phyloP scores from a whole-genome alignment of 1,140 invertebrate genomes.

The Drosophila punjabiensis region DNA sequence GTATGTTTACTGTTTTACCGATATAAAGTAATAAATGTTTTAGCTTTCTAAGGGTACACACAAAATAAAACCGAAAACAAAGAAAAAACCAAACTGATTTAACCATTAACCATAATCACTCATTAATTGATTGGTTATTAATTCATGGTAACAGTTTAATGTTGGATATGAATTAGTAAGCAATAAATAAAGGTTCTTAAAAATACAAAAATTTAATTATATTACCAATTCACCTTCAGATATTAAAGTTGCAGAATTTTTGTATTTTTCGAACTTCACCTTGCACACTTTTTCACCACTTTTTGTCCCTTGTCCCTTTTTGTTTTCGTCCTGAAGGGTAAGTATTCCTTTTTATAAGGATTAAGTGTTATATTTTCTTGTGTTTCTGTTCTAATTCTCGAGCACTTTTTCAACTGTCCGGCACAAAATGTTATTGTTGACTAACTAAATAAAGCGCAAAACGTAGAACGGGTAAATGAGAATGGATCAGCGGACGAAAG shows the following conservation, averaged over 20 bases:
- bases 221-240: background rate
- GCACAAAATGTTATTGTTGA: slow-evolving; percentile 61
- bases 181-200: background rate
- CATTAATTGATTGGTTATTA: background rate
- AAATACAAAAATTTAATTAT: background rate
- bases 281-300: slow-evolving; percentile 38
- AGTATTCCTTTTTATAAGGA: slow-evolving; percentile 35
- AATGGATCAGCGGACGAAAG: slow-evolving; percentile 33
- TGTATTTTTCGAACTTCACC: slow-evolving; percentile 21
- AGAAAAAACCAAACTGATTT: slow-evolving; percentile 25
- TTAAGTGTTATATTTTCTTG: background rate
- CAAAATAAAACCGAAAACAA: slow-evolving; percentile 46
- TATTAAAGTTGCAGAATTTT: background rate
- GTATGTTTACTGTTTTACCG: slow-evolving; percentile 57
- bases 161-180: slow-evolving; percentile 2
- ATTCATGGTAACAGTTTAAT: background rate
- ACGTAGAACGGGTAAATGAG: slow-evolving; percentile 7
- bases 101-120: slow-evolving; percentile 39
- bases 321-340: slow-evolving; percentile 55
- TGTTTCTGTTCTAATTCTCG: slow-evolving; percentile 15
- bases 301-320: slow-evolving; percentile 16
- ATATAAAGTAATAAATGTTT: slow-evolving; percentile 49
- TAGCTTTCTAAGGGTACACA: slow-evolving; percentile 63
- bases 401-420: slow-evolving; percentile 46
- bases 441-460: slow-evolving; percentile 39